Evolutionary conservation across 1,140 invertebrate genomes (phyloP).

Genomic region (Linepithema humile): DNA sequence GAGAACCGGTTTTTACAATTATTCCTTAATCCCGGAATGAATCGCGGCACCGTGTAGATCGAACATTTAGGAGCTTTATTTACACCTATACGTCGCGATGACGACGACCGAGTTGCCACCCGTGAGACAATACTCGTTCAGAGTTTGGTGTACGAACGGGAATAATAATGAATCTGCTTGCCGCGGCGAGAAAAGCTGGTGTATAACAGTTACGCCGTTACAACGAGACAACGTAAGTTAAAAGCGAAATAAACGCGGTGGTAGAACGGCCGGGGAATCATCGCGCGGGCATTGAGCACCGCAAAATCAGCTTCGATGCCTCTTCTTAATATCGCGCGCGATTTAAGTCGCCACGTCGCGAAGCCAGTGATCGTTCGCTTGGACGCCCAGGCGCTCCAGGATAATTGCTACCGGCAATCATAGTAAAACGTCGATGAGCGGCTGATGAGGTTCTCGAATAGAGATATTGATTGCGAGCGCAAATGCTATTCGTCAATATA

Average conservation of each 20-base stretch:
- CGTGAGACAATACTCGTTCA: conserved; percentile 50
- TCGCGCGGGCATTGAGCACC: conserved; percentile 52
- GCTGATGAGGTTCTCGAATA: neutral
- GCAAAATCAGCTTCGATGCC: conserved; percentile 34
- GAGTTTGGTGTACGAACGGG: conserved; percentile 43
- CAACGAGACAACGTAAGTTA: conserved; percentile 37
- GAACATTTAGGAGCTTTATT: conserved; percentile 33
- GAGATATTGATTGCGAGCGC: neutral
- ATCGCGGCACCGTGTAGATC: conserved; percentile 2
- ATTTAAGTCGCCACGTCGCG: neutral
- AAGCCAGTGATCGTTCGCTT: neutral
- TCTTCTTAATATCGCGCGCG: neutral
- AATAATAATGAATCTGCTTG: conserved; percentile 65
- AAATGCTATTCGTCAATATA: neutral
- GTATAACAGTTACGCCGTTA: conserved; percentile 65
- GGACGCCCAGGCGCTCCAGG: too few relatives aligned
- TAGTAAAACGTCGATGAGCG: neutral
- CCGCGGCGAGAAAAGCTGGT: conserved; percentile 43
- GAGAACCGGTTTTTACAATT: conserved; percentile 34
- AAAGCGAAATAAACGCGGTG: conserved; percentile 60
- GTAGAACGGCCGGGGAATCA: conserved; percentile 46
- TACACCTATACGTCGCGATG: conserved; percentile 17
- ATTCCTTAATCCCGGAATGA: conserved; percentile 35
- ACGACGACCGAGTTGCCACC: neutral
- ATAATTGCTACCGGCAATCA: neutral